These are phyloP conservation scores for Flabesymbios commensalis DNA, from an alignment of 2,888 invertebrate species.

Conservation along the genomic window DNA sequence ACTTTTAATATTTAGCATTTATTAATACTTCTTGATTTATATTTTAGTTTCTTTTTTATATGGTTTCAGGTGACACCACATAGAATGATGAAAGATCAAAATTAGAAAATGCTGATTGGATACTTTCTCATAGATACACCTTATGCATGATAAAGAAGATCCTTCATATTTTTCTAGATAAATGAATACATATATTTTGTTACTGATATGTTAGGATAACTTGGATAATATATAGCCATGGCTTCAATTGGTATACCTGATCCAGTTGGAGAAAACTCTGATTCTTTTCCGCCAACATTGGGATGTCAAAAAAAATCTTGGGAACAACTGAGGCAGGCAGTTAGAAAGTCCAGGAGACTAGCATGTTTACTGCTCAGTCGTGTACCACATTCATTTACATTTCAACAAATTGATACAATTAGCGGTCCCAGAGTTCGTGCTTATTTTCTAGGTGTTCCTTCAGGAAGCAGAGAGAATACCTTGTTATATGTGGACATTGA, in stretches of 20 bases:
- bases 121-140: too few species aligned
- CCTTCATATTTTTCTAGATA: too few species aligned
- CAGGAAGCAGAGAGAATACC: constrained; percentile 88
- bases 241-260: background rate
- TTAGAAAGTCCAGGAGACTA: constrained; percentile 54
- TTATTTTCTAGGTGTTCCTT: constrained; percentile 86
- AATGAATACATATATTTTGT: too few species aligned
- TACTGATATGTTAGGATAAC: too few species aligned
- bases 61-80: too few species aligned
- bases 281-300: background rate
- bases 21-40: too few species aligned
- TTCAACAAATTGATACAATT: constrained; percentile 45
- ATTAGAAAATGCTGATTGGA: too few species aligned
- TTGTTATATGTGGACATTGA: constrained; percentile 81
- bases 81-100: too few species aligned
- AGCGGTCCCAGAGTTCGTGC: constrained; percentile 69
- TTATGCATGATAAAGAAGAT: too few species aligned
- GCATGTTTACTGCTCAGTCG: constrained; percentile 50
- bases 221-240: too few species aligned
- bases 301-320: constrained; percentile 45
- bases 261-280: background rate
- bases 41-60: too few species aligned
- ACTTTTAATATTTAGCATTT: too few species aligned
- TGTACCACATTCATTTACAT: constrained; percentile 55
- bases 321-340: constrained; percentile 53